Base-by-base conservation (phyloP, 1,140 invertebrate genomes). In the Ceratina japonica region DNA sequence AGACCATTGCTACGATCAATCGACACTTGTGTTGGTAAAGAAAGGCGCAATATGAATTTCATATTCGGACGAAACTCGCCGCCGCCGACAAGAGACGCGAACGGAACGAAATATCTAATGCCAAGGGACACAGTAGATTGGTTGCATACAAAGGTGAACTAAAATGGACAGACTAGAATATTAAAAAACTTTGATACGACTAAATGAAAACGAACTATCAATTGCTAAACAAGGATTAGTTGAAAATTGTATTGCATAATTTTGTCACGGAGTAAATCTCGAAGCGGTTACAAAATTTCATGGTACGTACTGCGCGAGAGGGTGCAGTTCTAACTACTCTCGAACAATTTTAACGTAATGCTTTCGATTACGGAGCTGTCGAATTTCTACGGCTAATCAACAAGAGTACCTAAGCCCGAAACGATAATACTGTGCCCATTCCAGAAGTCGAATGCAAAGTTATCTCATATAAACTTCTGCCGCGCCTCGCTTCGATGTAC, bases 1-100 rank as follows among this genome's bases (percentile, higher is more conserved):
- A 79, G 80, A 86, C 84, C 80, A 80, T 82, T 79, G 84, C 77
- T 76, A 76, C 83, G 84, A 85, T 85, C 83, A 82, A 86, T 86
- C 83, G 80, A 61, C 78, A 75, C 63, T 81, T 61, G 66, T 58
- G 44, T 70, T 81, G 31, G n/a, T 75, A 84, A 44, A 82, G 71
- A 74, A 83, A 85, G 79, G 62, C 61, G 52, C 44, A 62, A 66
- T 72, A 72, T 69, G 69, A 72, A 78, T 64, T 64, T 78, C 59
- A 72, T 78, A 68, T 54, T 49, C 51, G n/a, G 4, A 49, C 20
- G 0, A 52, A 76, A 61, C 37, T 54, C 10, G 27, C 15, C 49
- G 20, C 65, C 8, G 20, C 12, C 0, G 7, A 12, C 2, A 12
- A 54, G 51, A 54, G 16, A 54, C 18, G n/a, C 8, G 8, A 18